Conservation (phyloP, 2,797 vertebrate genomes). For the Phoebastria nigripes region DNA sequence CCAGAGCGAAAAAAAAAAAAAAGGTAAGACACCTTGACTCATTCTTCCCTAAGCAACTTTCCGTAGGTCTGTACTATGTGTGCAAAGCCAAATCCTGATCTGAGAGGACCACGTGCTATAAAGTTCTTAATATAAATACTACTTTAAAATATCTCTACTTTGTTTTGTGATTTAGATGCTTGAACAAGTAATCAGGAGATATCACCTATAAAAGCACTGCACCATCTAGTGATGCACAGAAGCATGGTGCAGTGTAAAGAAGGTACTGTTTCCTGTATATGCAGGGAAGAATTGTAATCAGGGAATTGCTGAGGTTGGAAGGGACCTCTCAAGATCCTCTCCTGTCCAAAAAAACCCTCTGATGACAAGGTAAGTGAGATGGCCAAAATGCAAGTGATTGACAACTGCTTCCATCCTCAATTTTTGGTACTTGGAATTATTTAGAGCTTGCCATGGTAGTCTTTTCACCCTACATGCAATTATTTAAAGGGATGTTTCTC, state of each 20-base stretch:
- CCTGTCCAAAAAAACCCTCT: background rate
- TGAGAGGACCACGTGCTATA: fast-evolving
- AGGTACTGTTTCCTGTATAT: background rate
- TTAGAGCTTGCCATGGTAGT: background rate
- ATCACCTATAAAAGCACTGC: background rate
- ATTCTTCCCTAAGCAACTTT: background rate
- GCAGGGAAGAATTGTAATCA: background rate
- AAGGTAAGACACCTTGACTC: background rate
- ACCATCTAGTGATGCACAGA: conserved; percentile 26
- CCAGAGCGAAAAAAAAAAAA: background rate
- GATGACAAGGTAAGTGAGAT: background rate
- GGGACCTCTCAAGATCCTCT: background rate
- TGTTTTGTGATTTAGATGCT: background rate
- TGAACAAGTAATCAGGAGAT: background rate
- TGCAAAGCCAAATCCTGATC: background rate
- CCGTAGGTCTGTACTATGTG: background rate
- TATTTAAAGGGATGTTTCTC: background rate
- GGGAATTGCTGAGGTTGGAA: background rate
- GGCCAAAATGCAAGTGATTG: background rate
- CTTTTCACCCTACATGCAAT: background rate
- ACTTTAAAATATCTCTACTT: background rate
- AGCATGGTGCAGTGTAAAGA: background rate
- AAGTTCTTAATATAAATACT: background rate
- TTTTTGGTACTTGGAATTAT: background rate
- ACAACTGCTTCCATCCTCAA: background rate